Percentiles rank a stretch among this genome's conserved stretches.
These are phyloP conservation scores for Ooceraea biroi DNA, from an alignment of 1,140 invertebrate species.

Conservation along the genomic window DNA sequence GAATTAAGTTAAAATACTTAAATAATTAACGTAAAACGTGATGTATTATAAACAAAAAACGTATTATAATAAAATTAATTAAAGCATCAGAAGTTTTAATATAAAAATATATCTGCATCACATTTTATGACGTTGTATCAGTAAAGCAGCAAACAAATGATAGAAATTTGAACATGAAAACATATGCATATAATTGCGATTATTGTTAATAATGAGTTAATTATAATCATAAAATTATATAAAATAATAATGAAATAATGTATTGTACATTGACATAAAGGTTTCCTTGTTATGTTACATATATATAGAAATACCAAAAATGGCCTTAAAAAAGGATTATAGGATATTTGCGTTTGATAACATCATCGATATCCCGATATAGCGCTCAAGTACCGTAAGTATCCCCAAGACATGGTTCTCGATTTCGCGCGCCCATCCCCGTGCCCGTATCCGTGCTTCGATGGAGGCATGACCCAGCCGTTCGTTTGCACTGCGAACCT, in stretches of 20 bases:
- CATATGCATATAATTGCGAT: too few species aligned
- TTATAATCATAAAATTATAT: too few species aligned
- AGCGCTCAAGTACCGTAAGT: constrained; percentile 26
- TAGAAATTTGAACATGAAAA: too few species aligned
- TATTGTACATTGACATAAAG: too few species aligned
- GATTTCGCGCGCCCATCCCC: neutral
- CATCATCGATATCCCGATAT: constrained; percentile 19
- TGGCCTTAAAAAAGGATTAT: too few species aligned
- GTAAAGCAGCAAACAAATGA: too few species aligned
- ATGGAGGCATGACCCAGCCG: constrained; percentile 34
- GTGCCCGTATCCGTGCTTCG: constrained; percentile 37
- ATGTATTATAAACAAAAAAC: neutral
- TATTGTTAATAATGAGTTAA: too few species aligned
- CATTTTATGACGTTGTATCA: neutral
- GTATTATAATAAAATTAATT: neutral
- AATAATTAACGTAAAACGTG: too few species aligned
- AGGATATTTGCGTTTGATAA: too few species aligned
- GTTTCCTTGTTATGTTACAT: too few species aligned
- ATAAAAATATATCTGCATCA: neutral
- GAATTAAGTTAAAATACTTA: neutral
- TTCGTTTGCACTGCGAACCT: constrained; percentile 45
- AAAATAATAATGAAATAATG: too few species aligned
- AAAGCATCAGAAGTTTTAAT: neutral
- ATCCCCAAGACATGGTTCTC: constrained; percentile 4
- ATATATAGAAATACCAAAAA: too few species aligned